Base-by-base conservation (phyloP, 2,797 vertebrate genomes). In the Manis crassicaudata region DNA sequence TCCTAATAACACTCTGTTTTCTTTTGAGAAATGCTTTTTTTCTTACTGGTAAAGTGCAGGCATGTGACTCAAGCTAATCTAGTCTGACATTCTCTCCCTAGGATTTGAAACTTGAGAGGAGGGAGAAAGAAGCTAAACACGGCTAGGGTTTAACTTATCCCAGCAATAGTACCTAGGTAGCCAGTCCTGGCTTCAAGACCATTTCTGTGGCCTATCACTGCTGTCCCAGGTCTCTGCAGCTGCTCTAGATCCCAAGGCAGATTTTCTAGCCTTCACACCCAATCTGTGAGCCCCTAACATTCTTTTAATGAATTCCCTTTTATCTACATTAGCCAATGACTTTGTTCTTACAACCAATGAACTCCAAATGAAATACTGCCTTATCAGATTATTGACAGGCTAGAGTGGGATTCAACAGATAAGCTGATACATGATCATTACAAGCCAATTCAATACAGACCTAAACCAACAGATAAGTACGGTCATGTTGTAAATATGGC, bases 11-110 rank as follows among this genome's bases (percentile, higher is more conserved):
- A 77, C 3, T 3, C 20, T 65, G 81, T n/a, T 72, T 72, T 43
- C 27, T 88, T 88, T 85, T 92, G 37, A 90, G 43, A 54, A 88
- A 90, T 46, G 65, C 72, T 1, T 35, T 93, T 35, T 80, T 88
- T 90, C 65, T 52, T 70, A 90, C 7, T 95, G 65, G 18, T 79
- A 50, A 83, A 87, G 56, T 75, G 58, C 12, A 2, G 37, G 13
- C 40, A 90, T 11, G n/a, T 84, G 83, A 96, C 23, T 91, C 83
- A 92, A 60, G 67, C 29, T 88, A 95, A 81, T 58, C 29, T 25
- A 76, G 58, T 23, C 43, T 73, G 32, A 83, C 9, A 72, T 43
- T 77, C 32, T n/a, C 52, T 80, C 37, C 58, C 65, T 88, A 75
- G 21, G 93, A 88, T 25, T 29, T 79, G 58, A 80, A 76, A 72